Base-by-base conservation (phyloP, 2,888 invertebrate genomes). In the Agrotis exclamationis region DNA sequence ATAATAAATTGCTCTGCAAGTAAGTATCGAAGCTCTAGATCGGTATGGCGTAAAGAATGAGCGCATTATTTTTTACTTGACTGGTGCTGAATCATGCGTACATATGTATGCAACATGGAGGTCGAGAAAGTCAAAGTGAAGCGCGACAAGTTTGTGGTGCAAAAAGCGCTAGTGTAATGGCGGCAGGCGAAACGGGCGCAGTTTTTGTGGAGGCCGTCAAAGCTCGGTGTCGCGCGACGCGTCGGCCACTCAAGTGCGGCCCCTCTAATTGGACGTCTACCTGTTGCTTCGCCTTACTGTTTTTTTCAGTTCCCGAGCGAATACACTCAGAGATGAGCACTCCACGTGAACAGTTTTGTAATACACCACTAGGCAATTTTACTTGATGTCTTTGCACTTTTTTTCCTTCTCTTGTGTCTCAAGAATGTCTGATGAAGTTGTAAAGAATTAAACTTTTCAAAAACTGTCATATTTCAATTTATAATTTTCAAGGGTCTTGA, bases 251-350 rank as follows among this genome's bases (percentile, higher is more conserved):
- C 92, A 90, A 93, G 92, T 90, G 89, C 91, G 92, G 90, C 91
- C 89, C 85, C 93, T 93, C 95, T 96, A 96, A 96, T 96, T 96
- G 96, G 95, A 94, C 90, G 92, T 93, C 94, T 95, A 96, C 96
- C 96, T 96, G 96, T 96, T 96, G 96, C 94, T 90, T 90, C 89
- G 86, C 88, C 92, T 93, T 91, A 90, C 89, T 89, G 89, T 92
- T 93, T 93, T 79, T 94, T 93, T 91, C 88, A 89, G 86, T 83
- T 87, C 82, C 86, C 87, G 84, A 87, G 88, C 84, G 92, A 92
- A 90, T 88, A 91, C 90, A 88, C 89, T 89, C 86, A 74, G 87
- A 87, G 92, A 92, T 90, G 91, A 93, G 90, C 89, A 87, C 90
- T 91, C 88, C 90, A 92, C 93, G 92, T 93, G 91, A 91, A 93